Evolutionary conservation across 2,797 vertebrate species (phyloP).

Genomic region (Setipinna tenuifilis): DNA sequence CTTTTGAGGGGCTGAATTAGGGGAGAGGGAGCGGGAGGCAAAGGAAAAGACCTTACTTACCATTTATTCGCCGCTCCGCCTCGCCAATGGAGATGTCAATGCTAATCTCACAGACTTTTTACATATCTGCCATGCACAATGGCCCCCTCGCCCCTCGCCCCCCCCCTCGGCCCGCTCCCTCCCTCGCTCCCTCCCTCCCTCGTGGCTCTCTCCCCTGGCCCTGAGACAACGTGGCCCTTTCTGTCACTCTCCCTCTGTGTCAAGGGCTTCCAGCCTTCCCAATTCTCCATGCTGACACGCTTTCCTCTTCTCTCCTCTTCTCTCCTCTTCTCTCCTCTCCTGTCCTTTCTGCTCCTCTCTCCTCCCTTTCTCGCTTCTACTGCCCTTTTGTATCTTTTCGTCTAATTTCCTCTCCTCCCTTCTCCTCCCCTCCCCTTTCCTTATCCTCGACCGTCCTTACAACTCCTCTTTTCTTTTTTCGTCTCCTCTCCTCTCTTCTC

Average conservation of each 20-base stretch:
- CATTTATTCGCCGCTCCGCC: constrained; percentile 41
- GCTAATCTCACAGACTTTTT: constrained; percentile 54
- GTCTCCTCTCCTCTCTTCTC: background rate
- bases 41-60: constrained; percentile 44
- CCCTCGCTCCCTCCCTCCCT: background rate
- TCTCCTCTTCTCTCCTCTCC: background rate
- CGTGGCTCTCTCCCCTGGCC: constrained; percentile 29
- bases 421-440: background rate
- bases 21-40: background rate
- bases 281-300: too few species aligned
- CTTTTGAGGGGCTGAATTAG: background rate
- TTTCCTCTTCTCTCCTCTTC: constrained; percentile 12
- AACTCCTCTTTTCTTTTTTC: background rate
- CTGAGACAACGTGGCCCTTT: constrained; percentile 42
- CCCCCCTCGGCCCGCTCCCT: background rate
- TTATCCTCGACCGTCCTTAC: background rate
- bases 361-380: background rate
- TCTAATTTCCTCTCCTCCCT: background rate
- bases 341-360: background rate
- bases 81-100: constrained; percentile 54
- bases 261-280: constrained; percentile 56
- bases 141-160: background rate
- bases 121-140: constrained; percentile 36
- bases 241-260: constrained; percentile 50
- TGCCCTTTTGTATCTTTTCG: background rate